A percentile compares a stretch with the other conserved stretches of the same genome.
phyloP scores from a whole-genome alignment of 1,140 invertebrate genomes.

The Drosophila aff. region DNA sequence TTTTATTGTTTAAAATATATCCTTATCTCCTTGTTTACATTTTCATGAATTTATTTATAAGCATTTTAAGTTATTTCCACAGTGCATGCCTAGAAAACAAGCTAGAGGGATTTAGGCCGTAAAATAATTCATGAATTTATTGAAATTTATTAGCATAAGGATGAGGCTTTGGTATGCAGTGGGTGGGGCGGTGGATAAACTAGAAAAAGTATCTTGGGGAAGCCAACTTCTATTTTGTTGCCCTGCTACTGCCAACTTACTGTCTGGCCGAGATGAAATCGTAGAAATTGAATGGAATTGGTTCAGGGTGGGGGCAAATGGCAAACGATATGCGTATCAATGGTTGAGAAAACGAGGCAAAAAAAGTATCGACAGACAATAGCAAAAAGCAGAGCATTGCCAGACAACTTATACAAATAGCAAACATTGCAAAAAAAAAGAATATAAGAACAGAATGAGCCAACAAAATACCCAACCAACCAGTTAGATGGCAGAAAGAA shows the following conservation, averaged over 20 bases:
- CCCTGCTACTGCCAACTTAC: constrained; percentile 39
- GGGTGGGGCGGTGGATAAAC: neutral
- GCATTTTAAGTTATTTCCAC: neutral
- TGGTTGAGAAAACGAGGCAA: constrained; percentile 55
- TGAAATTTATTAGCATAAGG: constrained; percentile 73
- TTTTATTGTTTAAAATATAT: neutral
- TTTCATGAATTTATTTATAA: neutral
- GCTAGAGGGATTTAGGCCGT: constrained; percentile 37
- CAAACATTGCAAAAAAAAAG: constrained; percentile 42
- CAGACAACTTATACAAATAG: constrained; percentile 77
- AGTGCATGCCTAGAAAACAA: constrained; percentile 11
- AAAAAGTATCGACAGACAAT: constrained; percentile 32
- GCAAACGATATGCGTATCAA: constrained; percentile 78
- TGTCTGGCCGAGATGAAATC: constrained; percentile 75
- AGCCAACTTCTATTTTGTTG: constrained; percentile 28
- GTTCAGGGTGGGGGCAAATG: constrained; percentile 37
- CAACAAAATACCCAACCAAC: constrained; percentile 51
- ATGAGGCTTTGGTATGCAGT: constrained; percentile 17
- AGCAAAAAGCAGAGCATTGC: constrained; percentile 55
- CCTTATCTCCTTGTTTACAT: neutral
- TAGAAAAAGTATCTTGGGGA: constrained; percentile 41
- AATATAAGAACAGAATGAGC: constrained; percentile 25
- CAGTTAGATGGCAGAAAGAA: constrained; percentile 31
- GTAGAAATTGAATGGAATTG: constrained; percentile 78
- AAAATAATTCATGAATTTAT: constrained; percentile 81